phyloP scores from a whole-genome alignment of 2,113 vertebrate genomes.

The Suricata suricatta region DNA sequence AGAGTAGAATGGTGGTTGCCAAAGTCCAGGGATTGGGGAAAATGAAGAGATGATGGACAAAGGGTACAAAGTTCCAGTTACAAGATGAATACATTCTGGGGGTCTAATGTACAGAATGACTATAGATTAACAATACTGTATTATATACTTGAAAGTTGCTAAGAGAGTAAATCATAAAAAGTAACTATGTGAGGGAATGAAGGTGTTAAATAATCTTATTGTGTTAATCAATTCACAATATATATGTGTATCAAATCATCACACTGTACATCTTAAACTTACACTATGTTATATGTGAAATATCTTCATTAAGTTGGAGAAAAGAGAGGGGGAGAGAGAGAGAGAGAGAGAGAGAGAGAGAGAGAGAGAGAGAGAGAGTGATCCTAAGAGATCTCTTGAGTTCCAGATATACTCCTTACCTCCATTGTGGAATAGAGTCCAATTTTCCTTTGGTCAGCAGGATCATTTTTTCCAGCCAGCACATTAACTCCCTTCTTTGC shows the following conservation, averaged over 20 bases:
- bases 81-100: background rate
- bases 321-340: background rate
- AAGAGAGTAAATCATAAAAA: background rate
- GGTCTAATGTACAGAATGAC: background rate
- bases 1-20: background rate
- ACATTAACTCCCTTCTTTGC: background rate
- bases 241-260: background rate
- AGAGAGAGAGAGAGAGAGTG: background rate
- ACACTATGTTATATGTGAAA: background rate
- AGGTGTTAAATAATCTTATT: background rate
- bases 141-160: background rate
- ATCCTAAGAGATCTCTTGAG: background rate
- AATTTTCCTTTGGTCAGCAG: background rate
- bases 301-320: background rate
- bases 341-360: background rate
- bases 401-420: background rate
- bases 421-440: background rate
- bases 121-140: background rate
- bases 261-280: background rate
- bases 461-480: background rate
- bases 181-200: background rate
- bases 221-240: background rate
- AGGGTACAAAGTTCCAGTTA: background rate
- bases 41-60: background rate
- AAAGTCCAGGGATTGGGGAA: background rate